Conservation (phyloP, 2,797 vertebrate genomes). For the Poeciliopsis gracilis region DNA sequence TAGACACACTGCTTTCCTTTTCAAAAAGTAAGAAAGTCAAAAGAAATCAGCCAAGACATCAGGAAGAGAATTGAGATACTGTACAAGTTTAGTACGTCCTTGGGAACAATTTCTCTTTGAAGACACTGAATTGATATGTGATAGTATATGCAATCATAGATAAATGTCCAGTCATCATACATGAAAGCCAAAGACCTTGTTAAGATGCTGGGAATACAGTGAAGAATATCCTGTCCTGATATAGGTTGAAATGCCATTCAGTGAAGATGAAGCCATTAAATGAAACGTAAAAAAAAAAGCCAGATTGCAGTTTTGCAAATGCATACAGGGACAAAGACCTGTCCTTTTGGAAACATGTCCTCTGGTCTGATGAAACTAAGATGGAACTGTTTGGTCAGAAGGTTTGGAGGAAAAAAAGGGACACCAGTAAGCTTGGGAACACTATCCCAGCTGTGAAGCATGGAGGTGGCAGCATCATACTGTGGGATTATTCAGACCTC, state of each 20-base stretch:
- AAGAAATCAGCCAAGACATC: neutral
- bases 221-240: neutral
- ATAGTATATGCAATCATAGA: neutral
- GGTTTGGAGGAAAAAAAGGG: too few relatives aligned
- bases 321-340: neutral
- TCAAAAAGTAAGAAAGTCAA: neutral
- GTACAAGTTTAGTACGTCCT: neutral
- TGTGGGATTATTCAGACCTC: neutral
- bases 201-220: neutral
- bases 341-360: neutral
- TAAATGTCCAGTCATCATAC: neutral
- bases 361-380: neutral
- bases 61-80: too few relatives aligned
- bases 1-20: neutral
- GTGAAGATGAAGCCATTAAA: neutral
- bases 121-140: neutral
- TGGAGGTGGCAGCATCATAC: neutral
- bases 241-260: neutral
- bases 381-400: too few relatives aligned
- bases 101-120: neutral
- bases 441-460: neutral
- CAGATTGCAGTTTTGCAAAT: neutral
- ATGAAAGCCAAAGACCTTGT: neutral
- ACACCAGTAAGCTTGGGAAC: neutral
- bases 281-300: neutral